Evolutionary conservation across 2,113 vertebrate genomes (phyloP).

Genomic region (Chunga burmeisteri): DNA sequence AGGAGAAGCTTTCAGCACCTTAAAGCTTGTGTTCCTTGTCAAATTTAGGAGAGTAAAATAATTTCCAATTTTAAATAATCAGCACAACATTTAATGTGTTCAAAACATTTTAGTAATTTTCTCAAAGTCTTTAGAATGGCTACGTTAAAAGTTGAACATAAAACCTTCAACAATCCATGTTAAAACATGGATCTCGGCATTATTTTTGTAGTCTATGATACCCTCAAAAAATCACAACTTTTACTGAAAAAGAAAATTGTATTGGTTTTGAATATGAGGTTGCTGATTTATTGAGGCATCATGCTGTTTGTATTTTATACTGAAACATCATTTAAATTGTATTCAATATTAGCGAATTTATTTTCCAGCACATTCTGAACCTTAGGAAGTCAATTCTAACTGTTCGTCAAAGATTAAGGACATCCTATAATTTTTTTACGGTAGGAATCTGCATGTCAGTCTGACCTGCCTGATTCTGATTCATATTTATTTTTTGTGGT

Average conservation of each 20-base stretch:
- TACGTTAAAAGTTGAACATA: background rate
- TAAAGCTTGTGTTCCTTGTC: background rate
- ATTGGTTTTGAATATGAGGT: constrained; percentile 19
- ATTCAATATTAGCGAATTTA: background rate
- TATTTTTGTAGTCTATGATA: background rate
- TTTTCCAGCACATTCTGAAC: constrained; percentile 8
- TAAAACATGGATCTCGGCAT: background rate
- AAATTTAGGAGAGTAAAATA: background rate
- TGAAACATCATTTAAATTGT: constrained; percentile 38
- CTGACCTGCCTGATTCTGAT: background rate
- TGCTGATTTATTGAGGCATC: constrained; percentile 21
- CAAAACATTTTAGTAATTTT: background rate
- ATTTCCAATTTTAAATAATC: background rate
- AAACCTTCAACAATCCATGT: background rate
- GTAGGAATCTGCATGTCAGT: background rate
- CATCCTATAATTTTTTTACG: background rate
- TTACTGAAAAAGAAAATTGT: constrained; percentile 38
- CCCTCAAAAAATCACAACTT: background rate
- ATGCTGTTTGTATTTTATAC: background rate
- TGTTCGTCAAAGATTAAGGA: background rate
- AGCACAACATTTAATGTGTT: background rate
- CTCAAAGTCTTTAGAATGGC: background rate
- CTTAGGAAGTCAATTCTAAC: background rate
- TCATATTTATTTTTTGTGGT: background rate
- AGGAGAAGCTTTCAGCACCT: background rate